phyloP scores from a whole-genome alignment of 2,797 vertebrate species.

The Gymnodraco acuticeps region DNA sequence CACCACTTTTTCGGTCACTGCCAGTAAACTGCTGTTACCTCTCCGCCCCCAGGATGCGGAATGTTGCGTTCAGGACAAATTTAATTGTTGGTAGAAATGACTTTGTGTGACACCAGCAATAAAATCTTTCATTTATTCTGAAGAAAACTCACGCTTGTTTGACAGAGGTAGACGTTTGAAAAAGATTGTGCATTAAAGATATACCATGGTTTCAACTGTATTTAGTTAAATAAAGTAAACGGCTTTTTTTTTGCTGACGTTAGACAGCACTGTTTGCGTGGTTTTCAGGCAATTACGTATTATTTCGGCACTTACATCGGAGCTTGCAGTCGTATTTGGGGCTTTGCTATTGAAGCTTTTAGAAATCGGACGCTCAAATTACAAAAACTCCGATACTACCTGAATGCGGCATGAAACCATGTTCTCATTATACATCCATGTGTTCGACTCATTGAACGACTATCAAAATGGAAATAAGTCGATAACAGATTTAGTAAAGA shows the following conservation, averaged over 20 bases:
- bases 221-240: too few species aligned
- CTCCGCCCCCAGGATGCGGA: conserved; percentile 17
- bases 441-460: not conserved
- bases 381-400: fast-evolving
- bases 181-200: too few species aligned
- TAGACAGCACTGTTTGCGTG: not conserved
- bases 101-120: too few species aligned
- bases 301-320: not conserved
- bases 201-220: not conserved
- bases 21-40: conserved; percentile 15
- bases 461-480: not conserved
- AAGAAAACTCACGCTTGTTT: not conserved
- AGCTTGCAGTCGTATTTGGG: not conserved
- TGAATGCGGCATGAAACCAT: conserved; percentile 30
- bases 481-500: not conserved
- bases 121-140: not conserved
- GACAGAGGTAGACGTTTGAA: not conserved
- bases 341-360: not conserved
- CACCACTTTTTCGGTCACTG: conserved; percentile 1
- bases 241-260: fast-evolving
- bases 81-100: fast-evolving
- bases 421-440: too few species aligned
- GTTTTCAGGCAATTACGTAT: not conserved
- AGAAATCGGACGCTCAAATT: fast-evolving
- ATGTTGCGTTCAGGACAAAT: conserved; percentile 24